Conservation (phyloP, 2,113 vertebrate genomes). For the Ceyx cyanopectus region DNA sequence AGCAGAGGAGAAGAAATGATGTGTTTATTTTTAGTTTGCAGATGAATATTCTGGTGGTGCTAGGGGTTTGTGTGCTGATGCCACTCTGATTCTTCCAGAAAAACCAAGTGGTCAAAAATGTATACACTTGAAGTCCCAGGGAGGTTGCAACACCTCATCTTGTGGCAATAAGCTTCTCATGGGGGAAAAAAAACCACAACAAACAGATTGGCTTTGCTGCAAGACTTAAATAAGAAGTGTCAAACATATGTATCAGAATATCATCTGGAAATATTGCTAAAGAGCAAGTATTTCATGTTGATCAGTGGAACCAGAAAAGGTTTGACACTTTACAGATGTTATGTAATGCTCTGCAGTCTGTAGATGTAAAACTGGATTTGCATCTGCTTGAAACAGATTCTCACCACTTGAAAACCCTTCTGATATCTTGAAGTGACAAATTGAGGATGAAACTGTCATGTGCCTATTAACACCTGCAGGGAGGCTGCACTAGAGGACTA, state of each 20-base stretch:
- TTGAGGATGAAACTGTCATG: background rate
- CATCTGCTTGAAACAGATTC: background rate
- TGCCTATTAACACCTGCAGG: background rate
- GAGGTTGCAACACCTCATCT: background rate
- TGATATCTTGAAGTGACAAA: background rate
- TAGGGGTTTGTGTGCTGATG: background rate
- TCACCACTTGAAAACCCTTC: background rate
- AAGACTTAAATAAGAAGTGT: background rate
- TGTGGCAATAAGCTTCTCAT: background rate
- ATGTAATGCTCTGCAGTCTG: background rate
- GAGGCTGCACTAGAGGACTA: too few relatives aligned
- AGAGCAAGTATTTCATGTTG: background rate
- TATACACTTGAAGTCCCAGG: background rate
- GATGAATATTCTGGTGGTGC: background rate
- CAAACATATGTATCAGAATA: background rate
- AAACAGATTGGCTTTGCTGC: background rate
- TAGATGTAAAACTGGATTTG: background rate
- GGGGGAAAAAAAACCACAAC: background rate
- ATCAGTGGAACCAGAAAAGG: background rate
- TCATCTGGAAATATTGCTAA: background rate
- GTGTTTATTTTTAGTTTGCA: conserved; percentile 3
- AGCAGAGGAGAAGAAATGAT: background rate
- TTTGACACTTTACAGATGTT: background rate
- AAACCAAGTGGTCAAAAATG: background rate
- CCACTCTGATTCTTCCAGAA: background rate